Conservation (phyloP, 2,888 invertebrate genomes). For the Ischnura elegans region DNA sequence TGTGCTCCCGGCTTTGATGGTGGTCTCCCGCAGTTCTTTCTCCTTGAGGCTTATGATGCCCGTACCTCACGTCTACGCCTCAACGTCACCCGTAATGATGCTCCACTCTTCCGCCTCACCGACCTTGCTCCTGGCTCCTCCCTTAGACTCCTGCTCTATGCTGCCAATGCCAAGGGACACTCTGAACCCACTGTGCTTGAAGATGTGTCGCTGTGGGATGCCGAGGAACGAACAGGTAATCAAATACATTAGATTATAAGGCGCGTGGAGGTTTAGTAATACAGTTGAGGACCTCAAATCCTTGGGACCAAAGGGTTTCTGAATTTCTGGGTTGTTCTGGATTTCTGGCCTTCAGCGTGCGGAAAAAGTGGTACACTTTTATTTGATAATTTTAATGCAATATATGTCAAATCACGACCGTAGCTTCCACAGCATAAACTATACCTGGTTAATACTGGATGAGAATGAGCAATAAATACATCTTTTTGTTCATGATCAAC, state of each 20-base stretch:
- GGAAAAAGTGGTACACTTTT: too few species aligned
- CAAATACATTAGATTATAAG: neutral
- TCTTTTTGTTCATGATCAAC: too few species aligned
- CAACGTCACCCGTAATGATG: slow-evolving; percentile 49
- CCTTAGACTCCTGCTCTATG: slow-evolving; percentile 88
- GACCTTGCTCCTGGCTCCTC: slow-evolving; percentile 73
- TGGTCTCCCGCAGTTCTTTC: slow-evolving; percentile 91
- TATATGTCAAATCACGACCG: too few species aligned
- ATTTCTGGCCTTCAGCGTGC: too few species aligned
- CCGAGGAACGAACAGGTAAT: slow-evolving; percentile 90
- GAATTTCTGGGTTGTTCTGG: too few species aligned
- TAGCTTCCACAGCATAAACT: too few species aligned
- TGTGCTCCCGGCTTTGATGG: slow-evolving; percentile 93
- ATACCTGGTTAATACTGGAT: too few species aligned
- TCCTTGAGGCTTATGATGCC: slow-evolving; percentile 90
- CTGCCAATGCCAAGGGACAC: slow-evolving; percentile 91
- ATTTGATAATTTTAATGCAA: too few species aligned
- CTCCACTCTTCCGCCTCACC: slow-evolving; percentile 72
- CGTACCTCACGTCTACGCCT: slow-evolving; percentile 82
- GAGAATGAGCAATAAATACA: too few species aligned
- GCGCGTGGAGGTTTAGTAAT: too few species aligned
- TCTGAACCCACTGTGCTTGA: slow-evolving; percentile 90
- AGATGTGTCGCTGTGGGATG: slow-evolving; percentile 92
- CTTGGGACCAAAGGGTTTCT: too few species aligned
- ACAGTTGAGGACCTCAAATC: too few species aligned